Percentiles rank a stretch among this genome's conserved stretches.
phyloP scores from a whole-genome alignment of 2,888 invertebrate genomes.

The Euzetes globulus region DNA sequence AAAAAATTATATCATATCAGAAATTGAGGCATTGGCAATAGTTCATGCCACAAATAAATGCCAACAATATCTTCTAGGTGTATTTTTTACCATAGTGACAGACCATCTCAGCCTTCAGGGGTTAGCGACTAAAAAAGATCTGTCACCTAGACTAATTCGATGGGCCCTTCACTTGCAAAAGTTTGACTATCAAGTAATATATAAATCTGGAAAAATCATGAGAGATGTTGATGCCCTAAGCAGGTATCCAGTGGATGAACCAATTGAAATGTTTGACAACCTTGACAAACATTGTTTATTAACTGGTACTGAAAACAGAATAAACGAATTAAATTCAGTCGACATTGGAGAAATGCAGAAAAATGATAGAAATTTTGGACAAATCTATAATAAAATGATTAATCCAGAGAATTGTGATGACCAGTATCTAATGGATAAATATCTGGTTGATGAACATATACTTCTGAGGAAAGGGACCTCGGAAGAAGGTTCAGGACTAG shows the following conservation, averaged over 20 bases:
- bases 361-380: neutral
- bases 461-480: neutral
- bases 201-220: neutral
- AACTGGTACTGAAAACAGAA: neutral
- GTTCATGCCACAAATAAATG: neutral
- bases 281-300: neutral
- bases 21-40: slow-evolving; percentile 15
- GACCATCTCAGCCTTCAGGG: slow-evolving; percentile 10
- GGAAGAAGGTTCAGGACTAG: neutral
- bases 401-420: neutral
- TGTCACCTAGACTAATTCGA: neutral
- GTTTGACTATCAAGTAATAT: neutral
- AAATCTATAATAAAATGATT: neutral
- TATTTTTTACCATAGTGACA: slow-evolving; percentile 16
- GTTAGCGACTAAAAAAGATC: neutral
- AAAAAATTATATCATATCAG: slow-evolving; percentile 13
- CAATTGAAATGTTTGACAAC: neutral
- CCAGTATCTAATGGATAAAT: neutral
- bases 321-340: no score
- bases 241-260: neutral
- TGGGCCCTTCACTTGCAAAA: slow-evolving; percentile 11
- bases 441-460: no score
- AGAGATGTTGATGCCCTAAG: slow-evolving; percentile 11
- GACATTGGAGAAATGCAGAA: neutral
- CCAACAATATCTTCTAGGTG: neutral